A percentile compares a stretch with the other conserved stretches of the same genome.
phyloP scores from a whole-genome alignment of 2,797 vertebrate species.

The Avahi laniger region DNA sequence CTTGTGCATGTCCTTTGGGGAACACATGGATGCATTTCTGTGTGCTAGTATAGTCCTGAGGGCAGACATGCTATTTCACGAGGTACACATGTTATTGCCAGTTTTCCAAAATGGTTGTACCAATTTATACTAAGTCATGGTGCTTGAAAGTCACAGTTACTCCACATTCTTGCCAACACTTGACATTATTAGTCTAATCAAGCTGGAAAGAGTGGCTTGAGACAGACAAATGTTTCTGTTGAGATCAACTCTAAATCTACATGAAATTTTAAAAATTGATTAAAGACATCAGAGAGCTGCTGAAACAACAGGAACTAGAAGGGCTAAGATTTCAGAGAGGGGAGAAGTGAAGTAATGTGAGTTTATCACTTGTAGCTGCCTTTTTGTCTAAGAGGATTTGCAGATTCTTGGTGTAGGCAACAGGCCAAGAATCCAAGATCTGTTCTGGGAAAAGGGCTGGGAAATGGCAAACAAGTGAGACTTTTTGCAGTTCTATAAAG shows the following conservation, averaged over 20 bases:
- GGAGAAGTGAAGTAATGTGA: neutral
- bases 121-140: neutral
- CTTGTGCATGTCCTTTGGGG: neutral
- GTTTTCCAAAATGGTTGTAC: slow-evolving; percentile 17
- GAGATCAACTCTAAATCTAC: neutral
- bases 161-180: neutral
- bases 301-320: neutral
- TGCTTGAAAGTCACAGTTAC: neutral
- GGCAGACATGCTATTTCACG: neutral
- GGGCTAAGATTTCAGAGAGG: neutral
- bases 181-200: neutral
- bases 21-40: neutral
- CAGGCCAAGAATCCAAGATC: neutral
- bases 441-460: neutral
- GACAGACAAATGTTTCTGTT: neutral
- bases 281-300: neutral
- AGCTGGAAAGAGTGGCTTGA: neutral
- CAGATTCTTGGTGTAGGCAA: neutral
- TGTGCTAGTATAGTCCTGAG: neutral
- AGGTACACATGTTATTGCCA: neutral
- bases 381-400: neutral
- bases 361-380: neutral
- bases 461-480: neutral
- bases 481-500: neutral
- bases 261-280: neutral